These are phyloP conservation scores for Babylonia areolata DNA, from an alignment of 1,140 invertebrate species.

Conservation along the genomic window DNA sequence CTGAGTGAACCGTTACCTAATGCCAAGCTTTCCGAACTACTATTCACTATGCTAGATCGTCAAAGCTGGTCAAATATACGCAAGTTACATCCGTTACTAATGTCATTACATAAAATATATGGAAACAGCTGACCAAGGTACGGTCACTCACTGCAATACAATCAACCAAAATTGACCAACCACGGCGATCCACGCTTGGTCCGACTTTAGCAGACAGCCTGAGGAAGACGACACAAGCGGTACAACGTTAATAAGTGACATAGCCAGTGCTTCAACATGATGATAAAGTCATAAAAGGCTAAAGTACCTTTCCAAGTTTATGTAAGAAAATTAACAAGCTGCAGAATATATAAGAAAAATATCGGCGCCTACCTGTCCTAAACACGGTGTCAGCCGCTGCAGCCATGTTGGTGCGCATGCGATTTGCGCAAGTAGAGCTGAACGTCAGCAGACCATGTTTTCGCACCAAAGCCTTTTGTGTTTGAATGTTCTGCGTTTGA, in stretches of 20 bases:
- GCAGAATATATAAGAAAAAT: background rate
- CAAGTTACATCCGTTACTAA: too few relatives aligned
- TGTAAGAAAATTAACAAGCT: background rate
- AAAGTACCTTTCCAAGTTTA: background rate
- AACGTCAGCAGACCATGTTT: background rate
- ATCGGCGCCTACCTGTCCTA: background rate
- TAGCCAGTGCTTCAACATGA: too few relatives aligned
- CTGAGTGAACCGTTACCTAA: too few relatives aligned
- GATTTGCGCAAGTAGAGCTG: constrained; percentile 6
- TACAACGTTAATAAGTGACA: too few relatives aligned
- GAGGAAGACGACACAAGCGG: too few relatives aligned
- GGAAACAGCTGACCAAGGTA: background rate
- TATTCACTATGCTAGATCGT: too few relatives aligned
- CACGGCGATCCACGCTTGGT: constrained; percentile 20
- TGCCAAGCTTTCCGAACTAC: too few relatives aligned
- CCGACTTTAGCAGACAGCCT: background rate
- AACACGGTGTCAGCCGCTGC: constrained; percentile 38
- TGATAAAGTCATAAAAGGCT: too few relatives aligned
- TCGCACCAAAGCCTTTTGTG: background rate
- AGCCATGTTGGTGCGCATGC: constrained; percentile 36
- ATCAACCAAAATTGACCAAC: constrained; percentile 28
- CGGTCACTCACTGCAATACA: constrained; percentile 32
- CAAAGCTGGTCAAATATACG: too few relatives aligned
- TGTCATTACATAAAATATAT: too few relatives aligned
- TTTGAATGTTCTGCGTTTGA: background rate